Evolutionary conservation across 2,113 vertebrate species (phyloP).

Genomic region (Mustela lutreola): DNA sequence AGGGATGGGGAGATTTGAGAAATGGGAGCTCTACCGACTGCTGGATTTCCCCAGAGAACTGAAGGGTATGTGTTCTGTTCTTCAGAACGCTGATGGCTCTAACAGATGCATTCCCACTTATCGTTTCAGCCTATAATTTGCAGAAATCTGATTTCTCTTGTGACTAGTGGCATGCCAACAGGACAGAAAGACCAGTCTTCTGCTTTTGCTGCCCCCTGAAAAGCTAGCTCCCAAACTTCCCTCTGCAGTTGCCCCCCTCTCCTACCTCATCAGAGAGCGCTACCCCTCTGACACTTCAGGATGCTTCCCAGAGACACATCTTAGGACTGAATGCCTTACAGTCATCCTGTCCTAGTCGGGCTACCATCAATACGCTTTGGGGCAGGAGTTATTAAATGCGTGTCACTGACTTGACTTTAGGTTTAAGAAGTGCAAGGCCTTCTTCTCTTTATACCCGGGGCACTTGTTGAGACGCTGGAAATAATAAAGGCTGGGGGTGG

Average conservation of each 20-base stretch:
- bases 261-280: not conserved
- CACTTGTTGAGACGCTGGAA: not conserved
- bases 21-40: not conserved
- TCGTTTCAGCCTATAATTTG: slow-evolving; percentile 32
- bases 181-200: not conserved
- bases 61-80: too few relatives aligned
- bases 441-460: not conserved
- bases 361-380: not conserved
- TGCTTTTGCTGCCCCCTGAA: not conserved
- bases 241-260: not conserved
- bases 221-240: not conserved
- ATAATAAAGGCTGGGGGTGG: not conserved
- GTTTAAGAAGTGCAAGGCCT: not conserved
- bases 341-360: not conserved
- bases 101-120: not conserved
- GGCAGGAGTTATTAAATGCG: not conserved
- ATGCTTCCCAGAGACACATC: not conserved
- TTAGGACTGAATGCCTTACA: not conserved
- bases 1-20: not conserved
- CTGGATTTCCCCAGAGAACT: not conserved
- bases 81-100: not conserved
- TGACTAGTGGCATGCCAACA: not conserved
- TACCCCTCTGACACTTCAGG: not conserved
- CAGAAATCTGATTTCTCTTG: slow-evolving; percentile 12
- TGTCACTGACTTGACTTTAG: not conserved